phyloP scores from a whole-genome alignment of 1,140 invertebrate genomes.

The Panagrolaimus sp. region DNA sequence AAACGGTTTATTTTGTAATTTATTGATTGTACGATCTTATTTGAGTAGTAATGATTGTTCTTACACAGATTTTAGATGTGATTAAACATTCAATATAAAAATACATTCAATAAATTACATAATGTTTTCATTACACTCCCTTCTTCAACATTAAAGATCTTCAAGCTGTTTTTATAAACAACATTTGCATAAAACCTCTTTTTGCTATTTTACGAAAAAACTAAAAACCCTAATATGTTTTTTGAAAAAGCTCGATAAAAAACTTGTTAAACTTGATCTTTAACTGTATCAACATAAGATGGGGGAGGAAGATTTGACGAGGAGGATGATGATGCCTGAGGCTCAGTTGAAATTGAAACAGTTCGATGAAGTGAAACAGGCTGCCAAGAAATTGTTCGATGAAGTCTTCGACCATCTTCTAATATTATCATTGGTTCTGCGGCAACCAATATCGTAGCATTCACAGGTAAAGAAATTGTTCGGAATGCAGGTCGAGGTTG shows the following conservation, averaged over 20 bases:
- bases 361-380: background rate
- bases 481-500: background rate
- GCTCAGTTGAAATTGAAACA: too few species aligned
- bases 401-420: conserved; percentile 5
- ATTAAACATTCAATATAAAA: too few species aligned
- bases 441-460: background rate
- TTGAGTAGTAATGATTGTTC: too few species aligned
- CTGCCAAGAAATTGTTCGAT: background rate
- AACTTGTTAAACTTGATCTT: background rate
- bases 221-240: background rate
- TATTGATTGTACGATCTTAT: too few species aligned
- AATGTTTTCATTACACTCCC: too few species aligned
- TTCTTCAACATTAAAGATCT: too few species aligned
- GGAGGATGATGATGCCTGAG: too few species aligned
- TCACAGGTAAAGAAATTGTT: background rate
- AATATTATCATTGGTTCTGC: background rate
- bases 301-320: background rate
- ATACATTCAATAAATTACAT: too few species aligned
- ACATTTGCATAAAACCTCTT: background rate
- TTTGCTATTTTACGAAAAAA: background rate
- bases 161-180: too few species aligned
- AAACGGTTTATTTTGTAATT: too few species aligned
- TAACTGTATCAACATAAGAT: background rate
- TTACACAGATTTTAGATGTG: too few species aligned
- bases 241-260: conserved; percentile 4